These are phyloP conservation scores for Thinocorus orbignyianus DNA, from an alignment of 2,113 vertebrate species.

Conservation along the genomic window DNA sequence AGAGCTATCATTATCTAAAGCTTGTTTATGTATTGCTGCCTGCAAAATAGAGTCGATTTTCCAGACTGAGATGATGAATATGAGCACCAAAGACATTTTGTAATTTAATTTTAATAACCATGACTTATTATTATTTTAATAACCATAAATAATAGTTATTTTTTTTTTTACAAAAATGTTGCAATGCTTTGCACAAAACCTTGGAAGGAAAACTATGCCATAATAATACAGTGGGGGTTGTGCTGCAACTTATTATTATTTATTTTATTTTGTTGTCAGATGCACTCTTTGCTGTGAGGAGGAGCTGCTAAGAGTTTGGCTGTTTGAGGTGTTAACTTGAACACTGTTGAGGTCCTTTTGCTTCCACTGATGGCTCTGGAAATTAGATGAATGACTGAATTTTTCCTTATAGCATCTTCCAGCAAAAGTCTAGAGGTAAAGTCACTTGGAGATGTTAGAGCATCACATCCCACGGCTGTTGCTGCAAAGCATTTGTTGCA, in stretches of 20 bases:
- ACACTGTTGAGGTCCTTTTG: not conserved
- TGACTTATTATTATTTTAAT: constrained; percentile 1
- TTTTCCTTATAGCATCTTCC: not conserved
- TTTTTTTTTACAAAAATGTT: not conserved
- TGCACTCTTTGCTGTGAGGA: not conserved
- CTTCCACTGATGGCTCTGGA: not conserved
- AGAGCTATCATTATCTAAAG: not conserved
- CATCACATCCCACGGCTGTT: rapidly evolving
- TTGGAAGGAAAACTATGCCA: not conserved
- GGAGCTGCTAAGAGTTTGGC: not conserved
- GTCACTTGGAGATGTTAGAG: not conserved
- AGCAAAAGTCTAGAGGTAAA: not conserved
- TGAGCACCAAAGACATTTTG: not conserved
- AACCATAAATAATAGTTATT: not conserved
- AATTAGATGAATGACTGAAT: not conserved
- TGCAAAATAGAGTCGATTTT: constrained; percentile 37
- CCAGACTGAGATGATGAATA: not conserved
- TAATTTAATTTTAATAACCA: constrained; percentile 38
- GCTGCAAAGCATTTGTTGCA: rapidly evolving
- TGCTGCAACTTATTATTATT: not conserved
- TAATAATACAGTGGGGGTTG: not conserved
- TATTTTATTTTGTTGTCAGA: not conserved
- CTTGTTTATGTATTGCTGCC: constrained; percentile 31
- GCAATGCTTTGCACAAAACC: not conserved
- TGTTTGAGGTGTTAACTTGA: not conserved